Conservation (phyloP, 1,140 invertebrate species). For the Pseudomyrmex gracilis region DNA sequence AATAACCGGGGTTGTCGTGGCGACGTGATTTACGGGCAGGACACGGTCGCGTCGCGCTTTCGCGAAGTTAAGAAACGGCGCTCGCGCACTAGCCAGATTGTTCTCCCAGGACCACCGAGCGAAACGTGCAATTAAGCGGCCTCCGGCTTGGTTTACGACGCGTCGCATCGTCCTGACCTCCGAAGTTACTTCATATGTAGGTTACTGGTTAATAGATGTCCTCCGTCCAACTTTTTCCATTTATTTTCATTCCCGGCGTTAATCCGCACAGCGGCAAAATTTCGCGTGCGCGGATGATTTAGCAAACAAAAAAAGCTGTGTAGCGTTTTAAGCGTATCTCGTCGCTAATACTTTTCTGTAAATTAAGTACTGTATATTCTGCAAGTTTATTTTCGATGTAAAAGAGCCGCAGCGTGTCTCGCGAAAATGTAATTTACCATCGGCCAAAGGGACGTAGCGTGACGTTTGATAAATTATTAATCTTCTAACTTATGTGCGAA, state of each 20-base stretch:
- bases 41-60: conserved; percentile 5
- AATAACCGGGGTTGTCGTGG: conserved; percentile 35
- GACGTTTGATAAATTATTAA: conserved; percentile 6
- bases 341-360: background rate
- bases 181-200: conserved; percentile 71
- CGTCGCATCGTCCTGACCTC: conserved; percentile 11
- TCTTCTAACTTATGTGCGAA: background rate
- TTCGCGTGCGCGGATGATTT: conserved; percentile 13
- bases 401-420: background rate
- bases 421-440: background rate
- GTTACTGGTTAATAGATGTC: conserved; percentile 71
- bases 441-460: background rate
- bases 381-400: background rate
- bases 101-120: conserved; percentile 19
- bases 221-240: conserved; percentile 71
- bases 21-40: conserved; percentile 40
- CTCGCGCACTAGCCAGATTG: conserved; percentile 42
- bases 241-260: conserved; percentile 63
- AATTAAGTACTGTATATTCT: background rate
- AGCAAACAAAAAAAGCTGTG: background rate
- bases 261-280: background rate
- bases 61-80: conserved; percentile 44
- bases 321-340: no score
- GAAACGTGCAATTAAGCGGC: conserved; percentile 53
- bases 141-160: conserved; percentile 41